Conservation (phyloP, 2,797 vertebrate genomes). For the Poeciliopsis paucimaculata region DNA sequence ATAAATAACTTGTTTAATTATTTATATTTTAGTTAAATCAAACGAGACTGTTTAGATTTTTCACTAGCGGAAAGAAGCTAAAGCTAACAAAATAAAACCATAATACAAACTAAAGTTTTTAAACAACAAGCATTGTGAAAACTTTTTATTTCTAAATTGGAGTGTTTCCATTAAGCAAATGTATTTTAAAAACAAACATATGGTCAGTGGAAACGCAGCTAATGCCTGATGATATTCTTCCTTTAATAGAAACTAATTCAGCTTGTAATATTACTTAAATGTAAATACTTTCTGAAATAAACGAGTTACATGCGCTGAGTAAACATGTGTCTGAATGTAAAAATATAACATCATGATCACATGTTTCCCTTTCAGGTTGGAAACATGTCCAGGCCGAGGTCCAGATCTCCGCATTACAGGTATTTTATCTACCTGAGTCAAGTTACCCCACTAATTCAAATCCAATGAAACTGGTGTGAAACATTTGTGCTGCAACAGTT, state of each 20-base stretch:
- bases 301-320: not conserved
- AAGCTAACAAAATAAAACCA: not conserved
- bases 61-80: not conserved
- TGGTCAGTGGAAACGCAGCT: too few species aligned
- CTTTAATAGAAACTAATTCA: not conserved
- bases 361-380: slow-evolving; percentile 56
- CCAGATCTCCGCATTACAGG: slow-evolving; percentile 76
- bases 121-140: not conserved
- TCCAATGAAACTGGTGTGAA: too few species aligned
- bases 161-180: too few species aligned
- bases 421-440: slow-evolving; percentile 34
- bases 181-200: too few species aligned
- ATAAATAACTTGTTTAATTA: not conserved
- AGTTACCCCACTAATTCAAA: too few species aligned
- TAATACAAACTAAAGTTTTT: not conserved
- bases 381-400: slow-evolving; percentile 76
- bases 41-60: not conserved
- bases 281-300: not conserved
- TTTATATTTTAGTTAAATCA: not conserved
- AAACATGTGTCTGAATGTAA: not conserved
- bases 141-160: too few species aligned
- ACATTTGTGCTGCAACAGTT: not conserved
- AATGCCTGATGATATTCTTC: not conserved
- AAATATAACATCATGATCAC: not conserved
- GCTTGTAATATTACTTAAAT: not conserved